Base-by-base conservation (phyloP, 1,140 invertebrate genomes). In the Dendroctonus ponderosae region DNA sequence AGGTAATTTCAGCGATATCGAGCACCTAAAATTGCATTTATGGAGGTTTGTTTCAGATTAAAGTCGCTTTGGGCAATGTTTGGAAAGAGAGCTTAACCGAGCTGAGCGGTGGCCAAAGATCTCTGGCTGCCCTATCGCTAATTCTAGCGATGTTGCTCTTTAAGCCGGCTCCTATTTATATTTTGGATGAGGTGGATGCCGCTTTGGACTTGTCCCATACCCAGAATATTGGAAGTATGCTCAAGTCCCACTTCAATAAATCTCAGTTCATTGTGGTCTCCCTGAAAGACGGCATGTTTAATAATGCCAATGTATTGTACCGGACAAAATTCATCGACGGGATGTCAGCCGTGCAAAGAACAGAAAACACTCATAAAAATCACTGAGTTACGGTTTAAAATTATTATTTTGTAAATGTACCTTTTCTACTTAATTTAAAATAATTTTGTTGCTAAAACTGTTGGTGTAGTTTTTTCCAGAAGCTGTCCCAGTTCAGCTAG, bases 221-320 rank as follows among this genome's bases (percentile, higher is more conserved):
- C 5, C 94, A 98, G 81, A 99, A 99, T 81, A 99, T 99, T 76
- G 97, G 97, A 2, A 85, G 86, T 59, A 98, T 99, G 94, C 83
- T 99, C 6, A 91, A 91, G 74, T 87, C 87, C 41, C 95, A 99
- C 81, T 99, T 99, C 76, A 92, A 87, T 72, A 88, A 91, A 78
- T 98, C 96, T 7, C 95, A 99, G 88, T 99, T 99, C 79, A 94
- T 99, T 72, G 90, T 99, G 65, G 98, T 99, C 0, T 99, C 97
- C 0, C 84, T 99, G 9, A 99, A 99, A 80, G 96, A 99, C 81
- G 97, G 97, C 38, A 98, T 99, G 93, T 99, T 99, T 80, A 97
- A 94, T 78, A 98, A 99, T 82, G 97, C 98, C 0, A 99, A 99
- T 82, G 96, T 99, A 38, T 79, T 99, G 14, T 99, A 96, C 82